These are phyloP conservation scores for Lasioglossum figueresi DNA, from an alignment of 2,888 invertebrate genomes.

Conservation along the genomic window DNA sequence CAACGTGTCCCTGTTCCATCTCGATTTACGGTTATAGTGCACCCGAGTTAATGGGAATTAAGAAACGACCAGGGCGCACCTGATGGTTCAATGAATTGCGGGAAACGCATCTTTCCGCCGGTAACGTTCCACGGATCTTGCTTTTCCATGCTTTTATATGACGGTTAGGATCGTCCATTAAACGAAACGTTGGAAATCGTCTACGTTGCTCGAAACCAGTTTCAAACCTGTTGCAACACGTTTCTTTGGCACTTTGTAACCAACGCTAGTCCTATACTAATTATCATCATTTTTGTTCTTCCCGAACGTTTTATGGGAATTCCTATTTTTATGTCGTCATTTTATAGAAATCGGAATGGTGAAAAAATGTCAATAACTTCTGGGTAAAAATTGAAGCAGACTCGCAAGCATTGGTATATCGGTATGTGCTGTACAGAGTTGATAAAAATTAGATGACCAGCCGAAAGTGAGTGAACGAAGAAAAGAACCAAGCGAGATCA, in stretches of 20 bases:
- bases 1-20: slow-evolving; percentile 28
- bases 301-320: neutral
- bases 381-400: neutral
- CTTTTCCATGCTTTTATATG: slow-evolving; percentile 4
- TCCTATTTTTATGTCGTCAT: neutral
- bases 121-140: neutral
- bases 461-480: too few species aligned
- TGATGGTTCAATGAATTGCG: slow-evolving; percentile 15
- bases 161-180: neutral
- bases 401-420: neutral
- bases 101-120: slow-evolving; percentile 5
- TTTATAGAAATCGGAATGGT: neutral
- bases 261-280: neutral
- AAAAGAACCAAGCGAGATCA: neutral
- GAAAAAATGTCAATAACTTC: neutral
- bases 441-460: neutral
- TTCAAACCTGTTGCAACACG: neutral
- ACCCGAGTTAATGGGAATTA: slow-evolving; percentile 66
- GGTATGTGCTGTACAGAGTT: neutral
- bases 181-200: neutral
- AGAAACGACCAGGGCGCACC: slow-evolving; percentile 46
- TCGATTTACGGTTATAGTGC: slow-evolving; percentile 73
- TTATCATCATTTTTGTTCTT: neutral
- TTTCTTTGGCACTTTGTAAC: neutral
- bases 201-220: neutral